Conservation (phyloP, 2,113 vertebrate genomes). For the Pogona vitticeps region DNA sequence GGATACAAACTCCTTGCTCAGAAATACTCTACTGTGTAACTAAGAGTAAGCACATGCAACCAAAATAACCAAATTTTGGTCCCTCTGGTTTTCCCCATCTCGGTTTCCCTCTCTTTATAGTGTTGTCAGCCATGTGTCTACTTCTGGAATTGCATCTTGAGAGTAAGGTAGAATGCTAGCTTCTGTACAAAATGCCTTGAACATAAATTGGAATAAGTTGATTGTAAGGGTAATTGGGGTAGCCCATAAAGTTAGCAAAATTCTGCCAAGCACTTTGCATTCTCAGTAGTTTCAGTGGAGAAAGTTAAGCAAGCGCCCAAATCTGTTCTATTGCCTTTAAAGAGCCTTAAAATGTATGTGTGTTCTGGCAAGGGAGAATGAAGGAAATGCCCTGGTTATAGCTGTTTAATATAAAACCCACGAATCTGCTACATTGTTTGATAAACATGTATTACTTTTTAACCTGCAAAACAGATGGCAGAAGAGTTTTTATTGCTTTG, state of each 20-base stretch:
- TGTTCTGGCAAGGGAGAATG: background rate
- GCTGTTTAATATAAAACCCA: conserved; percentile 34
- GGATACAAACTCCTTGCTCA: background rate
- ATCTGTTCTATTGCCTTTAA: background rate
- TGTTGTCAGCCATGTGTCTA: no score
- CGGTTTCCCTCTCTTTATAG: no score
- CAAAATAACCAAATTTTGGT: no score
- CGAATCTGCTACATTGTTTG: background rate
- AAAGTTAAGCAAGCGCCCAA: background rate
- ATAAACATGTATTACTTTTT: conserved; percentile 1
- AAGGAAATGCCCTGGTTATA: background rate
- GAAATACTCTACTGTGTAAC: background rate
- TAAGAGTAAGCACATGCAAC: background rate
- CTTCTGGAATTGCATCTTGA: no score
- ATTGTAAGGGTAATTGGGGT: no score
- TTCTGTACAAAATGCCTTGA: no score
- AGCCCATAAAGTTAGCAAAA: no score
- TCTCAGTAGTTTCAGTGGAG: background rate
- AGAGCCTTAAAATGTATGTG: background rate
- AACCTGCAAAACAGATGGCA: background rate
- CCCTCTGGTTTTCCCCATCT: no score
- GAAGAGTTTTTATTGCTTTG: conserved; percentile 20
- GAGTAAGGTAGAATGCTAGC: no score
- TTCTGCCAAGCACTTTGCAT: no score
- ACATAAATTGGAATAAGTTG: no score